Evolutionary conservation across 2,113 vertebrate genomes (phyloP), one percentile per base, ranked within the genome.

Genomic region (Ammodytes dubius): DNA sequence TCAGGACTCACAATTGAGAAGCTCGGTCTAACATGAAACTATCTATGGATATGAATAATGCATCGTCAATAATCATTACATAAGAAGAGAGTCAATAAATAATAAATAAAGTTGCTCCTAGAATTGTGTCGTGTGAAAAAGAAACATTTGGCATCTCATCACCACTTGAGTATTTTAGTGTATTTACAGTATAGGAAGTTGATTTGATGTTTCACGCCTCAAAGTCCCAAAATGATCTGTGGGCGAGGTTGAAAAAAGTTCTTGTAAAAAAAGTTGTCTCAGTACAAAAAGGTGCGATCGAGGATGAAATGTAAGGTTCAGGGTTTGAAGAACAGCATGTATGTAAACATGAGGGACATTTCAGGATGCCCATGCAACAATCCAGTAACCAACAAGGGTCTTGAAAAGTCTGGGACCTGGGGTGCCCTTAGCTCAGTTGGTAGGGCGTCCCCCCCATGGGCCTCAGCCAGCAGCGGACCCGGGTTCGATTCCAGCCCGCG

Each of bases 41-140:
- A 84, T 50, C 77, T 85, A 89, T 57, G 2, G 54, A 74, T 73
- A 66, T 77, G 71, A 81, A 60, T 46, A 68, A 85, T 80, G 68
- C 42, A 69, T 84, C 53, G 71, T 58, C 42, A 77, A 67, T 74
- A 15, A 75, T 84, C 54, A 54, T 63, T 75, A 66, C 67, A 79
- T 42, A 77, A 73, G 66, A 78, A 67, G 19, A 64, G 27, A 64
- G 60, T 88, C 81, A 91, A 93, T 91, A 92, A 91, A 92, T 90
- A 89, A 92, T 85, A 78, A 89, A 88, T 89, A 79, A 79, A 57
- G 50, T 63, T 19, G 70, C 39, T 81, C 40, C 64, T 45, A 83
- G 74, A 50, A 73, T 13, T 61, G 10, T 58, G 35, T 45, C 19
- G 27, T 27, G 27, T 27, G 27, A 27, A 27, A 56, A 68, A 81